Percentiles rank a stretch among this genome's conserved stretches.
phyloP scores from a whole-genome alignment of 92 coral and sea anemone species.

The Chrysogorgia sp. region DNA sequence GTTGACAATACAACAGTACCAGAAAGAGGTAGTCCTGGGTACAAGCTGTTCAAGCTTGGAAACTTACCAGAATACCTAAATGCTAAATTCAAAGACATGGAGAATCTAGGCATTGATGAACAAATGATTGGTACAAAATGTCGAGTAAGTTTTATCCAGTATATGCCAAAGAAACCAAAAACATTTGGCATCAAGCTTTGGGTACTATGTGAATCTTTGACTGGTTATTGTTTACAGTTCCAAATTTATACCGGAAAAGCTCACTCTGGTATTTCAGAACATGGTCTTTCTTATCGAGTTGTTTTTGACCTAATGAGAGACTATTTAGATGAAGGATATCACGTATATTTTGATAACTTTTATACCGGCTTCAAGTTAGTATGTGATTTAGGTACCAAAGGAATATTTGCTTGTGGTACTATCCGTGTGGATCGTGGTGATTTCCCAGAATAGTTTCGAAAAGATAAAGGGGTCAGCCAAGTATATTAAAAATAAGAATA shows the following conservation, averaged over 20 bases:
- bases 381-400: slow-evolving; percentile 1
- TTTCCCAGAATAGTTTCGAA: slow-evolving; percentile 21
- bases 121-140: slow-evolving; percentile 60
- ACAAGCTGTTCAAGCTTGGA: slow-evolving; percentile 51
- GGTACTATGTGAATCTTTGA: slow-evolving; percentile 53
- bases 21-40: no score
- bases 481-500: slow-evolving; percentile 32
- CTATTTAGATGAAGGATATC: slow-evolving; percentile 40
- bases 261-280: slow-evolving; percentile 20
- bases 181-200: slow-evolving; percentile 61
- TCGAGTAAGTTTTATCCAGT: slow-evolving; percentile 61
- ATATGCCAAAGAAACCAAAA: slow-evolving; percentile 53
- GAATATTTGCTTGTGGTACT: slow-evolving; percentile 37
- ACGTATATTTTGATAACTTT: slow-evolving; percentile 53
- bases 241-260: slow-evolving; percentile 50
- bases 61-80: slow-evolving; percentile 34
- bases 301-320: slow-evolving; percentile 45
- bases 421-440: slow-evolving; percentile 14
- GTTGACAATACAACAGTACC: slow-evolving; percentile 22
- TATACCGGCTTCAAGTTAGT: slow-evolving; percentile 32
- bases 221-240: slow-evolving; percentile 33
- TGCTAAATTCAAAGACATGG: slow-evolving; percentile 24
- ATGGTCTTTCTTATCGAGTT: slow-evolving; percentile 48
- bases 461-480: no score
- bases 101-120: slow-evolving; percentile 62